phyloP scores from a whole-genome alignment of 1,140 invertebrate species.

The Pseudachorutes palmiensis region DNA sequence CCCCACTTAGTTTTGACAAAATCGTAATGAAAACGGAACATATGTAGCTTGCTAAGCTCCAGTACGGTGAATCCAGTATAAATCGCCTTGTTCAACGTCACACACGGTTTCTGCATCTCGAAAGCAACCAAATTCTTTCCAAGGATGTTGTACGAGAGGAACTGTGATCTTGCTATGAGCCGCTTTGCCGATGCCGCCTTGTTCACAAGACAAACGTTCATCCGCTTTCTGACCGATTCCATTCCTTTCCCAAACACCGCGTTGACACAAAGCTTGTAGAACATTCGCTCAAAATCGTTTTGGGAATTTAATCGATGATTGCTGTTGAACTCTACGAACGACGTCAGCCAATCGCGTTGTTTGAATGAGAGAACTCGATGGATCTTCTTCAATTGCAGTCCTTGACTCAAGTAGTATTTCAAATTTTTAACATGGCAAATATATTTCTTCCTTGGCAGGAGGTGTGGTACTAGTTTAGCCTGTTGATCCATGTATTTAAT shows the following conservation, averaged over 20 bases:
- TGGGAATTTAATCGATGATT: conserved; percentile 36
- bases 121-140: conserved; percentile 1
- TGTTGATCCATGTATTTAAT: conserved; percentile 15
- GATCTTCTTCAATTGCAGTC: conserved; percentile 46
- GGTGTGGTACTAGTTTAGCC: conserved; percentile 35
- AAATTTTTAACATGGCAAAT: conserved; percentile 48
- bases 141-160: conserved; percentile 9
- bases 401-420: conserved; percentile 45
- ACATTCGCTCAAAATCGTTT: conserved; percentile 38
- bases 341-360: conserved; percentile 46
- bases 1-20: conserved; percentile 16
- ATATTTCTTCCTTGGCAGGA: conserved; percentile 43
- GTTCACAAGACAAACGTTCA: conserved; percentile 10
- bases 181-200: neutral
- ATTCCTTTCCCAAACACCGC: conserved; percentile 37
- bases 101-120: neutral
- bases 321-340: conserved; percentile 46
- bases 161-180: conserved; percentile 9
- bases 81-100: conserved; percentile 17
- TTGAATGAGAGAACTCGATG: conserved; percentile 46
- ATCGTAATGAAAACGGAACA: conserved; percentile 19
- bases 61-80: conserved; percentile 14
- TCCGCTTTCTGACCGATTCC: conserved; percentile 39
- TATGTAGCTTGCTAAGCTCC: conserved; percentile 16
- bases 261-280: conserved; percentile 40